phyloP scores from a whole-genome alignment of 2,888 invertebrate species.

The Lithophane leautieri region DNA sequence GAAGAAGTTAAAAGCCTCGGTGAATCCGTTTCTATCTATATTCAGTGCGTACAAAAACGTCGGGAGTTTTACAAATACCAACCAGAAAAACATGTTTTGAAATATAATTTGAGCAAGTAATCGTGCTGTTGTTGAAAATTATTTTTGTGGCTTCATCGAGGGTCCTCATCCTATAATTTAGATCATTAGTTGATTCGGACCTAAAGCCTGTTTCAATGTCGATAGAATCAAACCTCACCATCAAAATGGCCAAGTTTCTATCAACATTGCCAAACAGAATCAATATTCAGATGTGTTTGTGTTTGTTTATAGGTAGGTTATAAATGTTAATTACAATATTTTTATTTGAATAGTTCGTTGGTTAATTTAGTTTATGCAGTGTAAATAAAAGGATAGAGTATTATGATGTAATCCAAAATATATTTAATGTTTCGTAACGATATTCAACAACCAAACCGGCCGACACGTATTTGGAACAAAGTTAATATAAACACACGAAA shows the following conservation, averaged over 20 bases:
- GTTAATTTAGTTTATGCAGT: too few relatives aligned
- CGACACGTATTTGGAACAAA: constrained; percentile 44
- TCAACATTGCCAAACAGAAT: neutral
- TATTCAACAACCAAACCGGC: constrained; percentile 11
- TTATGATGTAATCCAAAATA: neutral
- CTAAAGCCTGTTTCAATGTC: neutral
- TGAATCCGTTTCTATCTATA: constrained; percentile 53
- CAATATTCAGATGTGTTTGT: neutral
- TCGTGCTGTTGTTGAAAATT: neutral
- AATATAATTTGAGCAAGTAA: neutral
- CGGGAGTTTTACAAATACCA: neutral
- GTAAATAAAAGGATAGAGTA: neutral
- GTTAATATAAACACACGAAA: constrained; percentile 62
- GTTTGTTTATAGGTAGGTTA: too few relatives aligned
- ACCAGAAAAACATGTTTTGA: constrained; percentile 9
- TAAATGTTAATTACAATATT: too few relatives aligned
- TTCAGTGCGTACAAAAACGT: constrained; percentile 37
- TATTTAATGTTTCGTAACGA: neutral
- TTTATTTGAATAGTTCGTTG: too few relatives aligned
- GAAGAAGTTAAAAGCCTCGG: constrained; percentile 61
- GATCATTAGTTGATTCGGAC: neutral
- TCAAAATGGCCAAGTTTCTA: neutral
- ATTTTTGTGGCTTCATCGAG: neutral
- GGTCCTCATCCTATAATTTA: too few relatives aligned
- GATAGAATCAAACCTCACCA: neutral